Evolutionary conservation across 2,888 invertebrate genomes (phyloP).

Genomic region (Platycheirus rosarum): DNA sequence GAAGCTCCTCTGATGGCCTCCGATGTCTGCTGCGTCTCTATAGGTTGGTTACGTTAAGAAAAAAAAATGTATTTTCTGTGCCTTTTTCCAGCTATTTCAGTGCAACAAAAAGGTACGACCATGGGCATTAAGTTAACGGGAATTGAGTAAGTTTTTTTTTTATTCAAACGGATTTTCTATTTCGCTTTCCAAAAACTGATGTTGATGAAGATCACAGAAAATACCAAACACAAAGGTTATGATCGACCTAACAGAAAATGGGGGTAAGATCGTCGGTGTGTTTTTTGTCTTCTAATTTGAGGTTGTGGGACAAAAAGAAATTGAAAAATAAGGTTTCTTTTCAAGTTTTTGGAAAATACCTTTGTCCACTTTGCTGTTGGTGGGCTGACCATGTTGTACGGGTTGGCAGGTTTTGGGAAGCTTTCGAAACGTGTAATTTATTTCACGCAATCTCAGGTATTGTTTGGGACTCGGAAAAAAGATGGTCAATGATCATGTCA

Average conservation of each 20-base stretch:
- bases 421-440: constrained; percentile 1
- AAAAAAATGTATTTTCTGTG: constrained; percentile 61
- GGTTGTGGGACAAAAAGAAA: constrained; percentile 43
- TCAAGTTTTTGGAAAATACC: constrained; percentile 31
- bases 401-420: constrained; percentile 6
- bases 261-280: background rate
- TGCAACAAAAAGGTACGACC: constrained; percentile 49
- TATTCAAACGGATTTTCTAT: constrained; percentile 61
- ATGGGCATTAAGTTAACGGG: constrained; percentile 67
- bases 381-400: too few species aligned
- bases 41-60: constrained; percentile 34
- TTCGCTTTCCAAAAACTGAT: constrained; percentile 67
- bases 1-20: constrained; percentile 34
- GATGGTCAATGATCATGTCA: too few species aligned
- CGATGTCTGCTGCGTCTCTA: constrained; percentile 11
- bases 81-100: constrained; percentile 53
- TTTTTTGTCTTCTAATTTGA: constrained; percentile 1
- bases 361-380: too few species aligned
- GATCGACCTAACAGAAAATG: background rate
- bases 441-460: too few species aligned
- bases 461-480: too few species aligned
- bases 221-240: constrained; percentile 30
- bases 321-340: constrained; percentile 45
- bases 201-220: constrained; percentile 39
- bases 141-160: constrained; percentile 47